These are phyloP conservation scores for Mechanitis mazaeus DNA, from an alignment of 2,888 invertebrate species.

Conservation along the genomic window DNA sequence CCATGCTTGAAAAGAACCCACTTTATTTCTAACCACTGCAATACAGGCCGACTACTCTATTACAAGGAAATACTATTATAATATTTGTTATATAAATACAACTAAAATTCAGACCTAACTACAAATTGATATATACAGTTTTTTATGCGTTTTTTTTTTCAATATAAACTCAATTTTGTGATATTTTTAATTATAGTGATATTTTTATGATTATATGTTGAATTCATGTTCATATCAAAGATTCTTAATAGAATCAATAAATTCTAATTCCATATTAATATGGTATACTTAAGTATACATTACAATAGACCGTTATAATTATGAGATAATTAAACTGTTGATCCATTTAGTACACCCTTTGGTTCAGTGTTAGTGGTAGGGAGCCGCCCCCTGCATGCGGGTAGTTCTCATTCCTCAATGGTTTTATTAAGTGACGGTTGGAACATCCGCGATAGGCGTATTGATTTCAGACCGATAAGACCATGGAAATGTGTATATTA, in stretches of 20 bases:
- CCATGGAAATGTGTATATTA: background rate
- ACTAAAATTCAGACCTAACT: too few species aligned
- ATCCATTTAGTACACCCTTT: slow-evolving; percentile 58
- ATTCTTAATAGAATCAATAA: background rate
- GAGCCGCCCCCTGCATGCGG: slow-evolving; percentile 49
- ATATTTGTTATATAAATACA: too few species aligned
- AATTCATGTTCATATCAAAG: too few species aligned
- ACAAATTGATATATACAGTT: too few species aligned
- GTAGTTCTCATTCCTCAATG: slow-evolving; percentile 47
- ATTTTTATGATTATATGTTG: too few species aligned
- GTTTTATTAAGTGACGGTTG: slow-evolving; percentile 46
- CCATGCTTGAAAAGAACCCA: background rate
- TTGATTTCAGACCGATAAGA: slow-evolving; percentile 58
- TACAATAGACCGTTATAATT: slow-evolving; percentile 19
- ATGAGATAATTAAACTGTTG: slow-evolving; percentile 34
- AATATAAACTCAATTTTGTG: too few species aligned
- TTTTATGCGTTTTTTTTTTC: too few species aligned
- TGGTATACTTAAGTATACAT: background rate
- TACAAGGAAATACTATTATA: too few species aligned
- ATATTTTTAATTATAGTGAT: too few species aligned
- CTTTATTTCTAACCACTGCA: background rate
- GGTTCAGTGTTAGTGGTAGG: slow-evolving; percentile 37
- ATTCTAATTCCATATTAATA: background rate
- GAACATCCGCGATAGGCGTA: slow-evolving; percentile 52
- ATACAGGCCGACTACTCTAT: too few species aligned